Base-by-base conservation (phyloP, 2,888 invertebrate genomes). In the Aricia artaxerxes region DNA sequence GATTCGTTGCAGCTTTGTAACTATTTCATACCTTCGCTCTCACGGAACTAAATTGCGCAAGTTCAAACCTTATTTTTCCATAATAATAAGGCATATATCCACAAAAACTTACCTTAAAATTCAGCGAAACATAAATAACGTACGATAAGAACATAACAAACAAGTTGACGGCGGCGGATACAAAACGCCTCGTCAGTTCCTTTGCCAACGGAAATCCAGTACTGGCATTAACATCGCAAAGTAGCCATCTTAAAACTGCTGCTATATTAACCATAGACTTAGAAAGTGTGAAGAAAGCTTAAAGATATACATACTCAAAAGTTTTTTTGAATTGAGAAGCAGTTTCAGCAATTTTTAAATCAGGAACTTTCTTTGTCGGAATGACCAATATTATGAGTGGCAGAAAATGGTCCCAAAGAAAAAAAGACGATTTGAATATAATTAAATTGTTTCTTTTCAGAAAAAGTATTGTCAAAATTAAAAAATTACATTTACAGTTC, bases 81-180 rank as follows among this genome's bases (percentile, higher is more conserved):
- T 35, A 9, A 35, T 13, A 69, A 35, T 38, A 69, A 31, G 24
- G 9, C 60, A 4, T 24, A 31, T 69, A 35, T 16, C 13, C 69
- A 69, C 35, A 69, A 69, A 69, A 69, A 38, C 35, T 16, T 35
- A 69, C 69, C 69, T 69, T 69, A 38, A 38, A 69, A 69, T 69
- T 69, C 16, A 38, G 35, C 69, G 35, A 1, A 38, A 69, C 69
- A 69, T 69, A 69, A 69, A 69, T 69, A 69, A 69, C 69, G 31
- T 9, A 69, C 86, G 89, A 89, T 89, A 89, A 87, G 86, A 83
- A 86, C 85, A 85, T 84, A 87, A 85, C 86, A 87, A 89, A 90
- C 89, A 90, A 87, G 88, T 90, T 90, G 90, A 88, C 90, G 88
- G 88, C 83, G 75, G 88, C 88, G 91, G 90, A 91, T 86, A 85